These are phyloP conservation scores for Arctopsyche grandis DNA, from an alignment of 1,140 invertebrate genomes.

Conservation along the genomic window DNA sequence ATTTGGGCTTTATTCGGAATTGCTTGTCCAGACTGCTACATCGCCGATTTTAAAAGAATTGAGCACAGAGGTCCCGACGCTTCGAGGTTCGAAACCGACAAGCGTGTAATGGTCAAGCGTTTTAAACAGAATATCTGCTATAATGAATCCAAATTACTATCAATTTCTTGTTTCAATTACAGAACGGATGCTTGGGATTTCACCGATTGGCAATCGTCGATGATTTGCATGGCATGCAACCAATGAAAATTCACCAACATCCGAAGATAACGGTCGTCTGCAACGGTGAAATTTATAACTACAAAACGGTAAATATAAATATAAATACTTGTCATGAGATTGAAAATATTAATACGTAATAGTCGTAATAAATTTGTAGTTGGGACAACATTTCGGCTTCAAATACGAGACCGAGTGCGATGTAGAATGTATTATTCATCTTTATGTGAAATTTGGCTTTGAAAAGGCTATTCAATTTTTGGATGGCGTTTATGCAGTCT, in stretches of 20 bases:
- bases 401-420: slow-evolving; percentile 79
- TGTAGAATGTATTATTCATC: slow-evolving; percentile 79
- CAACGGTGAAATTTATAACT: slow-evolving; percentile 91
- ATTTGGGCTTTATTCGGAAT: slow-evolving; percentile 88
- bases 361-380: slow-evolving; percentile 45
- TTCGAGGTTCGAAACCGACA: slow-evolving; percentile 76
- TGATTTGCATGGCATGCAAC: slow-evolving; percentile 84
- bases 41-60: slow-evolving; percentile 74
- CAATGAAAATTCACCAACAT: slow-evolving; percentile 76
- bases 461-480: slow-evolving; percentile 71
- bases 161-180: slow-evolving; percentile 54
- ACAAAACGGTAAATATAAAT: slow-evolving; percentile 66
- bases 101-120: slow-evolving; percentile 51
- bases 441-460: slow-evolving; percentile 73
- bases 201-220: slow-evolving; percentile 85
- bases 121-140: slow-evolving; percentile 23
- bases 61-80: slow-evolving; percentile 85
- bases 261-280: slow-evolving; percentile 76
- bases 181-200: slow-evolving; percentile 76
- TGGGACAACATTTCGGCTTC: slow-evolving; percentile 60
- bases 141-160: no score
- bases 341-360: slow-evolving; percentile 17
- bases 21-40: slow-evolving; percentile 66
- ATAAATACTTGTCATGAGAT: slow-evolving; percentile 17
- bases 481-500: slow-evolving; percentile 90